phyloP scores from a whole-genome alignment of 2,888 invertebrate genomes.

The Caenorhabditis plicata region DNA sequence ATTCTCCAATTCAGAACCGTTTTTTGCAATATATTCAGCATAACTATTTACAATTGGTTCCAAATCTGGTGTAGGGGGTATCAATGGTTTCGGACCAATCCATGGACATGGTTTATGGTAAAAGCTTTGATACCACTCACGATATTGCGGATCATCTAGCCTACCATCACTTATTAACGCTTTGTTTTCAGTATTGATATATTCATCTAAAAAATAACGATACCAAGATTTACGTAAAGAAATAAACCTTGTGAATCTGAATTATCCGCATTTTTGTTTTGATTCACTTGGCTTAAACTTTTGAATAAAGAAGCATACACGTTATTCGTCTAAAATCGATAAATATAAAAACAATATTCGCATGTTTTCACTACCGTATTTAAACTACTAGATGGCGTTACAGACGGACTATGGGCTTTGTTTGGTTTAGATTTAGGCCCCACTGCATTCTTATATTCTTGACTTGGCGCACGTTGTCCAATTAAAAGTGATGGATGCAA shows the following conservation, averaged over 20 bases:
- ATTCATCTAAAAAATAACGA: background rate
- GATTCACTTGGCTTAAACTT: conserved; percentile 39
- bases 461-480: conserved; percentile 22
- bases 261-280: no score
- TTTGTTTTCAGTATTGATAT: background rate
- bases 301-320: conserved; percentile 59
- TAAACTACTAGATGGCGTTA: conserved; percentile 2
- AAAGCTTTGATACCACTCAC: conserved; percentile 37
- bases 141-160: conserved; percentile 30
- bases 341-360: no score
- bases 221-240: no score
- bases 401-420: conserved; percentile 1
- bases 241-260: no score
- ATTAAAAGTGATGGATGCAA: conserved; percentile 47
- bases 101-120: conserved; percentile 28
- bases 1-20: conserved; percentile 86
- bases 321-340: no score
- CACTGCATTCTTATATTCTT: conserved; percentile 27
- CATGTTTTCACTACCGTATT: conserved; percentile 35
- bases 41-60: conserved; percentile 90
- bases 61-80: conserved; percentile 78
- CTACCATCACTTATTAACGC: conserved; percentile 27
- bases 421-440: conserved; percentile 19
- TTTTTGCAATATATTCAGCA: conserved; percentile 91
- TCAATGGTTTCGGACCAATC: conserved; percentile 34